Evolutionary conservation across 2,113 vertebrate genomes (phyloP).

Genomic region (Dascyllus trimaculatus): DNA sequence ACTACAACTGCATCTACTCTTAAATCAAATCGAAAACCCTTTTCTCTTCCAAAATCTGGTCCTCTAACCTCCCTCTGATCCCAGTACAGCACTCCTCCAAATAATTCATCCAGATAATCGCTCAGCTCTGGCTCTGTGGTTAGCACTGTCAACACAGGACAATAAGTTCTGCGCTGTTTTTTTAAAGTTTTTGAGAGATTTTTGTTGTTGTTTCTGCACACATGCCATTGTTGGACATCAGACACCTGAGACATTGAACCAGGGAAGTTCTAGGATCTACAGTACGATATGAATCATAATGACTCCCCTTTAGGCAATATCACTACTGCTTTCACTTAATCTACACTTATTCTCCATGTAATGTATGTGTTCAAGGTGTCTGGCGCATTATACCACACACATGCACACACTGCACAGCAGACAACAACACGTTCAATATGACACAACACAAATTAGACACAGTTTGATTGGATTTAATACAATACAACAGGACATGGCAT

Average conservation of each 20-base stretch:
- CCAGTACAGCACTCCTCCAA: conserved; percentile 7
- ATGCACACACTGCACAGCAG: no score
- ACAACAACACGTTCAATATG: not conserved
- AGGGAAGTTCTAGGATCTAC: not conserved
- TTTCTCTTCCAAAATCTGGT: conserved; percentile 8
- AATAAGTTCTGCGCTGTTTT: not conserved
- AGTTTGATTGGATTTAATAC: no score
- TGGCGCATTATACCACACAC: no score
- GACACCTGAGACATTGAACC: not conserved
- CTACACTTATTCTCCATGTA: no score
- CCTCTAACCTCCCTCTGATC: conserved; percentile 22
- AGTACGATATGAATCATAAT: not conserved
- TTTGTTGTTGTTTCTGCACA: not conserved
- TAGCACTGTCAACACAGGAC: conserved; percentile 13
- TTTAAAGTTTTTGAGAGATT: not conserved
- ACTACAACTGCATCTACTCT: not conserved
- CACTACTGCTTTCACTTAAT: no score
- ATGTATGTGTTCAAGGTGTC: no score
- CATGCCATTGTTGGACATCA: not conserved
- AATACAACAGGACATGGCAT: not conserved
- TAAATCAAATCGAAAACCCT: conserved; percentile 22
- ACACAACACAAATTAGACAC: not conserved
- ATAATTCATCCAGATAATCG: conserved; percentile 31
- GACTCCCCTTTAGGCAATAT: no score
- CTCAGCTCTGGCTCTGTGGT: not conserved